Evolutionary conservation across 2,113 vertebrate species (phyloP).

Genomic region (Naja naja): DNA sequence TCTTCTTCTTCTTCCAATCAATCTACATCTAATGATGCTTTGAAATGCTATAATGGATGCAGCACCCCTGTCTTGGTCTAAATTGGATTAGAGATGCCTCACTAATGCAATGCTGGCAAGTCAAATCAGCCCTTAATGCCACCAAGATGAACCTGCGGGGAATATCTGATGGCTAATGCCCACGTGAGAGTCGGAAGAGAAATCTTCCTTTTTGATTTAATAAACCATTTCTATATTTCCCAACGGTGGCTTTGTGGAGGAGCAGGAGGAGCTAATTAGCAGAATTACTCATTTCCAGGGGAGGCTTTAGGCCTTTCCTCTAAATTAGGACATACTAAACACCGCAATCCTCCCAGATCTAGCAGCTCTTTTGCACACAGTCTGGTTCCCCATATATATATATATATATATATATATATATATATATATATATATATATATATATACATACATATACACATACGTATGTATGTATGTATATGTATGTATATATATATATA

Average conservation of each 20-base stretch:
- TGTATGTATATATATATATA: too few relatives aligned
- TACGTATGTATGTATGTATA: too few relatives aligned
- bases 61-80: slow-evolving; percentile 64
- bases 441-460: too few relatives aligned
- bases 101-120: slow-evolving; percentile 67
- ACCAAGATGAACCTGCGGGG: slow-evolving; percentile 63
- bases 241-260: slow-evolving; percentile 35
- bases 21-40: slow-evolving; percentile 67
- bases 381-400: neutral
- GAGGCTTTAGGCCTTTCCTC: slow-evolving; percentile 45
- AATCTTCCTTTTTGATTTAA: slow-evolving; percentile 68
- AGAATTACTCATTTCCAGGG: slow-evolving; percentile 55
- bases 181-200: slow-evolving; percentile 48
- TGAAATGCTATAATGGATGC: slow-evolving; percentile 66
- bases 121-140: slow-evolving; percentile 65
- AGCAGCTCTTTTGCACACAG: slow-evolving; percentile 7
- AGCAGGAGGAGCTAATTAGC: slow-evolving; percentile 63
- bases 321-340: slow-evolving; percentile 50
- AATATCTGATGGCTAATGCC: slow-evolving; percentile 62
- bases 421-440: too few relatives aligned
- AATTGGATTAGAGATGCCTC: slow-evolving; percentile 72
- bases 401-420: too few relatives aligned
- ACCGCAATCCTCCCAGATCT: slow-evolving; percentile 33
- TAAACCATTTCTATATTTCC: slow-evolving; percentile 63
- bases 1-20: slow-evolving; percentile 38